phyloP scores from a whole-genome alignment of 53 echinoderm and acorn worm species.

The Paracentrotus lividus region DNA sequence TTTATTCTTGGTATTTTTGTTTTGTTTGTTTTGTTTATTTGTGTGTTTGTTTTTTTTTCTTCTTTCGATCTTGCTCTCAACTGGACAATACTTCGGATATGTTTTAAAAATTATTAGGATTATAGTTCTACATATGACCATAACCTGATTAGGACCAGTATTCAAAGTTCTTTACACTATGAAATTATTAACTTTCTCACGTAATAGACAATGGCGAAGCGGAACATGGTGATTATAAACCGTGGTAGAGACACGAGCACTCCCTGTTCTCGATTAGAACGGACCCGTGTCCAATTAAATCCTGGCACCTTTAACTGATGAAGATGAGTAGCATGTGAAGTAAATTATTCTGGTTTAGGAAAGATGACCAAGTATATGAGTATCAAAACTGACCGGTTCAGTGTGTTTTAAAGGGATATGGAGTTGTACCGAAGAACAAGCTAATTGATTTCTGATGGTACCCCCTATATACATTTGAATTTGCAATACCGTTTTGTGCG shows the following conservation, averaged over 20 bases:
- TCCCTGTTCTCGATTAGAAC: background rate
- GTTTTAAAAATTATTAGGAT: background rate
- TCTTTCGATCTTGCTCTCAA: no score
- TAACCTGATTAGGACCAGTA: background rate
- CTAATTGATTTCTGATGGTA: no score
- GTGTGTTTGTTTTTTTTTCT: background rate
- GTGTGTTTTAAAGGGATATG: background rate
- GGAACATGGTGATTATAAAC: constrained; percentile 23
- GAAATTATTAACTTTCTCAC: background rate
- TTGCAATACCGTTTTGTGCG: no score
- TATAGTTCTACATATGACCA: background rate
- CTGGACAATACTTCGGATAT: background rate
- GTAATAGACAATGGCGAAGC: background rate
- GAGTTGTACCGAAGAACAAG: no score
- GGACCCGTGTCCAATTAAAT: constrained; percentile 3
- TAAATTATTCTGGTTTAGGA: constrained; percentile 4
- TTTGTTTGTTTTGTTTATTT: no score
- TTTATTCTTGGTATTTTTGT: no score
- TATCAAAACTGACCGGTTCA: background rate
- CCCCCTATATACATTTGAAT: no score
- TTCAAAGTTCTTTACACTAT: background rate
- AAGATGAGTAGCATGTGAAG: background rate
- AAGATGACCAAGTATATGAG: constrained; percentile 18
- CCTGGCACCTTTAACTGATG: background rate
- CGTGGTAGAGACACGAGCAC: background rate